These are phyloP conservation scores for Meriones unguiculatus DNA, from an alignment of 2,113 vertebrate genomes.

Conservation along the genomic window DNA sequence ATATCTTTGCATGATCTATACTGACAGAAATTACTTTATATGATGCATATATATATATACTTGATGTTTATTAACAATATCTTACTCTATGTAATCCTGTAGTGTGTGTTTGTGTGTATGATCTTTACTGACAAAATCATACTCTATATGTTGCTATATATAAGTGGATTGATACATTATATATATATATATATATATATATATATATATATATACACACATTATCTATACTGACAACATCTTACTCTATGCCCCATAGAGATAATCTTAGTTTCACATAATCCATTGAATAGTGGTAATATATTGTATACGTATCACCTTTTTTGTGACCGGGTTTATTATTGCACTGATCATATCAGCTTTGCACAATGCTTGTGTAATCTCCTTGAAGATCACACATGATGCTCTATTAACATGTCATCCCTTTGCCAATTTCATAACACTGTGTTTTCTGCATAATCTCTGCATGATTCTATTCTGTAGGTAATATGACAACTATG, in stretches of 20 bases:
- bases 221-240: background rate
- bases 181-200: background rate
- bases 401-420: background rate
- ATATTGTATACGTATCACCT: no score
- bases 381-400: background rate
- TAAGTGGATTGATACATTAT: background rate
- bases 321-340: background rate
- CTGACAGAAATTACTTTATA: background rate
- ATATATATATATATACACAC: background rate
- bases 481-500: background rate
- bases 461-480: background rate
- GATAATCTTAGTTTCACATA: background rate
- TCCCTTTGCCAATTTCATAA: background rate
- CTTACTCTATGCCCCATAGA: background rate
- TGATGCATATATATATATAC: background rate
- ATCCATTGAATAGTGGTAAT: background rate
- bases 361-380: background rate
- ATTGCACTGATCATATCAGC: background rate
- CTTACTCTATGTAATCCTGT: background rate
- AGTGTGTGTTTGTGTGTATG: background rate
- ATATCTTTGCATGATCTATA: background rate
- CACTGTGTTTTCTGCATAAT: background rate
- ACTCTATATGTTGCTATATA: background rate
- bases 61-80: background rate
- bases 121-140: background rate